Conservation (phyloP, 35 echinoderm and acorn worm species). For the Eucidaris tribuloides region DNA sequence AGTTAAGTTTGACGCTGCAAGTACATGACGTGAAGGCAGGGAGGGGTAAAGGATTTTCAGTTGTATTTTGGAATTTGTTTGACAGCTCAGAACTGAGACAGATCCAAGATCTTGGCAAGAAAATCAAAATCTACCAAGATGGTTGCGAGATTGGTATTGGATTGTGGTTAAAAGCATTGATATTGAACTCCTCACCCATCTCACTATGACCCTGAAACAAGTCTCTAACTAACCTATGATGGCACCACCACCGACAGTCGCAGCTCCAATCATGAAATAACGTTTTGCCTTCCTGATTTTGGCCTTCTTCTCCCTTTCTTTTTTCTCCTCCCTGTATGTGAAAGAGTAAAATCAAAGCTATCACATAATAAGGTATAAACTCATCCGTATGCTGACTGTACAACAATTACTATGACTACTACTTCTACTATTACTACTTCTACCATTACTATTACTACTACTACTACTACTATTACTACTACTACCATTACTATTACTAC, state of each 20-base stretch:
- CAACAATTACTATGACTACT: too few species aligned
- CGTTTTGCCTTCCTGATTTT: slow-evolving; percentile 49
- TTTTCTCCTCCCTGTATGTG: slow-evolving; percentile 59
- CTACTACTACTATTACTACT: too few species aligned
- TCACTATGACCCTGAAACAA: too few species aligned
- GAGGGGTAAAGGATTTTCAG: neutral
- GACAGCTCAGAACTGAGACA: neutral
- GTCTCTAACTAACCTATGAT: slow-evolving; percentile 53
- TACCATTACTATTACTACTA: too few species aligned
- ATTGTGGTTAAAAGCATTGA: neutral
- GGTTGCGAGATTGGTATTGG: neutral
- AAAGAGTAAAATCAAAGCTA: neutral
- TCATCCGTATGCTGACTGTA: neutral
- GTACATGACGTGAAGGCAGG: neutral
- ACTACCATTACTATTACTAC: too few species aligned
- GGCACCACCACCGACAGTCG: slow-evolving; percentile 82
- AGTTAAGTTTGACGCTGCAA: too few species aligned
- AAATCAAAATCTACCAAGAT: neutral
- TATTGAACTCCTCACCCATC: neutral
- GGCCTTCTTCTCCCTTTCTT: slow-evolving; percentile 52
- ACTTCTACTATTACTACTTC: too few species aligned
- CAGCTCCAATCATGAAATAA: slow-evolving; percentile 72
- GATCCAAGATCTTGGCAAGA: too few species aligned
- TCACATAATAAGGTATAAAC: neutral
- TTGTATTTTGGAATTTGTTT: neutral